Evolutionary conservation across 1,140 invertebrate species (phyloP), one percentile per base, ranked within the genome.

Genomic region (Orchesella cincta): DNA sequence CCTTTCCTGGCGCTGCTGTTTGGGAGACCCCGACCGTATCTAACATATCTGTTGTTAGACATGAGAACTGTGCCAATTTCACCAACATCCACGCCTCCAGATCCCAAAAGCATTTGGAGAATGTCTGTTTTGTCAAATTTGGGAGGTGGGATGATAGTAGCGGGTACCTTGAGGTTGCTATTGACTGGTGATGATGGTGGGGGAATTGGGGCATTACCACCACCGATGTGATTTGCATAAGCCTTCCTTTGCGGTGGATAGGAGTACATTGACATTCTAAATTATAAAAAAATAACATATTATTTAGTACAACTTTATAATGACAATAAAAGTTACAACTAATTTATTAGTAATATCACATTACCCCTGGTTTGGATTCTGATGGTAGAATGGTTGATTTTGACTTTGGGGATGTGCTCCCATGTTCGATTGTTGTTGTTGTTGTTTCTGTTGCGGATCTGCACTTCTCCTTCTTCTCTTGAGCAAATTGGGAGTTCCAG

Each of bases 401-500:
- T 57, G 54, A 26, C 54, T 5, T 23, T 57, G 20, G 54, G 8
- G 54, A 3, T 57, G n/a, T n/a, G n/a, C n/a, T n/a, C n/a, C n/a
- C n/a, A n/a, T n/a, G n/a, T n/a, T n/a, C n/a, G n/a, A n/a, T n/a
- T n/a, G n/a, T n/a, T n/a, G n/a, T n/a, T n/a, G n/a, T n/a, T 3
- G 23, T 57, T 18, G 23, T 14, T 16, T 16, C 23, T 18, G 26
- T 57, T 57, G 54, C 20, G 54, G 54, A n/a, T 67, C 31, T 67
- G 62, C 29, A 12, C 31, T 29, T 23, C 62, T 67, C 26, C 62
- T 3, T 31, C 62, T 3, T 29, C 31, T 73, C 35, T 51, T 73
- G 1, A 77, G 74, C 5, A 79, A 33, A 72, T 75, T 79, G 12
- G 78, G 78, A 8, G 78, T 79, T 23, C 76, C 72, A 12, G 78